These are phyloP conservation scores for Pithys albifrons DNA, from an alignment of 2,113 vertebrate species.

Conservation along the genomic window DNA sequence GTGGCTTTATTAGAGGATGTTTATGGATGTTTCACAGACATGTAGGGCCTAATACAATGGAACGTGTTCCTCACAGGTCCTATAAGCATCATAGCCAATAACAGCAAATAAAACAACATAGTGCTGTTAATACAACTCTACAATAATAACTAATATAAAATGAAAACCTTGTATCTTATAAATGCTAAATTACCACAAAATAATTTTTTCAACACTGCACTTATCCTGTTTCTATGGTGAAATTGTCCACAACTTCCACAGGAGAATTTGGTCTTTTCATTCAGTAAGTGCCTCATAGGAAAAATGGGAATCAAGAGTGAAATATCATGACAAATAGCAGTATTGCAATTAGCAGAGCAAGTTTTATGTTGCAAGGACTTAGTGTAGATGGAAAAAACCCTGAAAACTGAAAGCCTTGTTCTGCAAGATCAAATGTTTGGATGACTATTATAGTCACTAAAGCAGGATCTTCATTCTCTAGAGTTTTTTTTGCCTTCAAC, in stretches of 20 bases:
- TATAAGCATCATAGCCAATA: background rate
- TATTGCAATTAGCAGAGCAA: background rate
- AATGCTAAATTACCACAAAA: background rate
- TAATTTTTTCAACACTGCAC: background rate
- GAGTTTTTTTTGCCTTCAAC: background rate
- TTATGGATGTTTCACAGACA: background rate
- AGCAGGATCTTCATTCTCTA: background rate
- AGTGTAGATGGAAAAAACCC: background rate
- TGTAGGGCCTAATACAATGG: background rate
- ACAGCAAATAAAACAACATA: background rate
- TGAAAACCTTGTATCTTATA: background rate
- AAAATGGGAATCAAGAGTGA: background rate
- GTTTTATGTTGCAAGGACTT: background rate
- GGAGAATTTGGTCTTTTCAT: background rate
- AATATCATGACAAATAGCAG: background rate
- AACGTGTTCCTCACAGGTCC: background rate
- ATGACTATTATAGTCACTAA: background rate
- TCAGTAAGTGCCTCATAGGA: background rate
- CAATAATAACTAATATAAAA: background rate
- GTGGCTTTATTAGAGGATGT: background rate
- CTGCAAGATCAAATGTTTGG: background rate
- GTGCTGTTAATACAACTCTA: background rate
- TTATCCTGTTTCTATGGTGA: background rate
- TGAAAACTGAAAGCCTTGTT: background rate
- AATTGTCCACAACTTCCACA: background rate